phyloP scores from a whole-genome alignment of 2,797 vertebrate species.

The Pogoniulus pusillus region DNA sequence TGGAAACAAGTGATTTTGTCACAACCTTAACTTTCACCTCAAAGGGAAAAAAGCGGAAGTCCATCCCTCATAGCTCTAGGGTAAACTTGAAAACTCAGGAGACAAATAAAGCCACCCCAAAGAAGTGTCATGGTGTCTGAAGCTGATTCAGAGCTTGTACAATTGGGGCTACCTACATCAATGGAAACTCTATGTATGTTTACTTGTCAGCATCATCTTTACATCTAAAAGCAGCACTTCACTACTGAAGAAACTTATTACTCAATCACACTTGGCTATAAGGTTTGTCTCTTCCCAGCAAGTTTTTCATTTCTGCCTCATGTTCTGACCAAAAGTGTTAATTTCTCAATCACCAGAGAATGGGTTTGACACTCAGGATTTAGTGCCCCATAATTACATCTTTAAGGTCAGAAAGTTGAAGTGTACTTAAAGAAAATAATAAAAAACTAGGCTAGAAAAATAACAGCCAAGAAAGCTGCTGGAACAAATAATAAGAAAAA shows the following conservation, averaged over 20 bases:
- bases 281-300: background rate
- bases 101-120: background rate
- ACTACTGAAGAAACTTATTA: background rate
- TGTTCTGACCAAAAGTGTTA: background rate
- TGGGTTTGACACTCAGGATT: background rate
- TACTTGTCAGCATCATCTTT: background rate
- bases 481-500: background rate
- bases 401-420: background rate
- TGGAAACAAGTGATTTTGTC: background rate
- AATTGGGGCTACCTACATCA: background rate
- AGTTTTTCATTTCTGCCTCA: background rate
- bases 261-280: background rate
- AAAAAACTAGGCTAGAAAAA: background rate
- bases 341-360: conserved; percentile 9
- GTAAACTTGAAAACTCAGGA: background rate
- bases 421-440: background rate
- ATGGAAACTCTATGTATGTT: fast-evolving
- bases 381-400: background rate
- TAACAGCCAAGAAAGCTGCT: conserved; percentile 12
- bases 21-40: background rate
- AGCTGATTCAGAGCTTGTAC: background rate
- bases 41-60: background rate
- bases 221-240: background rate
- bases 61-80: background rate
- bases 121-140: background rate